These are phyloP conservation scores for Pelodytes ibericus DNA, from an alignment of 2,797 vertebrate species.

Conservation along the genomic window DNA sequence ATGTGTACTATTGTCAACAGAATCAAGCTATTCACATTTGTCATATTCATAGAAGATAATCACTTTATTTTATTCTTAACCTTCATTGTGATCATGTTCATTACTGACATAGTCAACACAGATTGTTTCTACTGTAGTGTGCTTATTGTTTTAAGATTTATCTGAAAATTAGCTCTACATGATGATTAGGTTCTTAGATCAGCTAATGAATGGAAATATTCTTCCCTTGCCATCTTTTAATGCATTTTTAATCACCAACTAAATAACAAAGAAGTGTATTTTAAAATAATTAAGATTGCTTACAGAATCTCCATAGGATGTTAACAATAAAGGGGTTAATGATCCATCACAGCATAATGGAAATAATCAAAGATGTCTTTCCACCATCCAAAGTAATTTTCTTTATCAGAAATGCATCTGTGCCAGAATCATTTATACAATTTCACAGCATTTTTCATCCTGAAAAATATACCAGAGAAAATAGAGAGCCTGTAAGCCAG, in stretches of 20 bases:
- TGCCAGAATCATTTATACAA: conserved; percentile 68
- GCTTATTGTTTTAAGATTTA: conserved; percentile 80
- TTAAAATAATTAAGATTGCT: conserved; percentile 84
- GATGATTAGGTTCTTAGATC: conserved; percentile 76
- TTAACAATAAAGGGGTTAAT: conserved; percentile 83
- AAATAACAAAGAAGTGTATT: conserved; percentile 81
- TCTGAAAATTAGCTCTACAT: conserved; percentile 78
- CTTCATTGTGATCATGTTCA: conserved; percentile 73
- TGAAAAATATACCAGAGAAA: conserved; percentile 39
- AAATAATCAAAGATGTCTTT: conserved; percentile 72
- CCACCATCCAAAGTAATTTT: conserved; percentile 71
- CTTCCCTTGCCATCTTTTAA: conserved; percentile 77
- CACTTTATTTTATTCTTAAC: conserved; percentile 40
- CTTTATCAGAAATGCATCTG: conserved; percentile 70
- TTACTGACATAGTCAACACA: conserved; percentile 73
- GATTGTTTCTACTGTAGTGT: conserved; percentile 73
- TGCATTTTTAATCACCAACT: conserved; percentile 82
- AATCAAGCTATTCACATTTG: conserved; percentile 39
- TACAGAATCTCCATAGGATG: conserved; percentile 78
- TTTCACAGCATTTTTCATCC: conserved; percentile 66
- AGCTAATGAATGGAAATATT: conserved; percentile 78
- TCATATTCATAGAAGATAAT: conserved; percentile 44
- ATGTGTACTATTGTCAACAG: conserved; percentile 41
- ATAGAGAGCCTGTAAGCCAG: conserved; percentile 2
- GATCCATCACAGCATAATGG: conserved; percentile 77